Evolutionary conservation across 2,888 invertebrate genomes (phyloP).

Genomic region (Notocelia uddmanniana): DNA sequence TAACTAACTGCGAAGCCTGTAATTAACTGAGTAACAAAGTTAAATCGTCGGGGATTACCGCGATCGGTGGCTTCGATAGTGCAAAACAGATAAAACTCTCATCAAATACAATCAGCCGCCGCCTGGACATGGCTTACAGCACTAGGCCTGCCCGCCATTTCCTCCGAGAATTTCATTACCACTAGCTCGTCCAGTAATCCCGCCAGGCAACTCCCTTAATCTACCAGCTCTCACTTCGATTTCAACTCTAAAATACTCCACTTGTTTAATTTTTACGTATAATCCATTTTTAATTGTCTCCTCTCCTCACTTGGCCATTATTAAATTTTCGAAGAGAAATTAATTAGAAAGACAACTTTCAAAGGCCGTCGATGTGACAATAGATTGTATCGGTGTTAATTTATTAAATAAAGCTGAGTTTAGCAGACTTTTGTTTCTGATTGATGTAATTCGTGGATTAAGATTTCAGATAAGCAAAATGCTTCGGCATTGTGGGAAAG

Average conservation of each 20-base stretch:
- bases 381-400: slow-evolving; percentile 80
- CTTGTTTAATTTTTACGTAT: slow-evolving; percentile 81
- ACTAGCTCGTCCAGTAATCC: slow-evolving; percentile 81
- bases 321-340: slow-evolving; percentile 78
- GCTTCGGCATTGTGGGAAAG: slow-evolving; percentile 35
- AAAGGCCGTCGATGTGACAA: slow-evolving; percentile 75
- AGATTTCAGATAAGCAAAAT: slow-evolving; percentile 52
- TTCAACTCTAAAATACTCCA: slow-evolving; percentile 77
- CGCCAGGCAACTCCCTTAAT: slow-evolving; percentile 79
- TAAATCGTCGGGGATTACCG: slow-evolving; percentile 68
- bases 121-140: slow-evolving; percentile 80
- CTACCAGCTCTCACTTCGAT: slow-evolving; percentile 78
- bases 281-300: slow-evolving; percentile 83
- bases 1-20: slow-evolving; percentile 58
- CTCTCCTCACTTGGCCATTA: slow-evolving; percentile 66
- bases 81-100: slow-evolving; percentile 82
- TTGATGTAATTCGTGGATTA: slow-evolving; percentile 65
- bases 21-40: slow-evolving; percentile 71
- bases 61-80: slow-evolving; percentile 67
- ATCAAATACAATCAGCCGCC: slow-evolving; percentile 82
- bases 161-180: slow-evolving; percentile 84
- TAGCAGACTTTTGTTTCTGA: slow-evolving; percentile 66
- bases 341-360: slow-evolving; percentile 76
- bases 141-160: slow-evolving; percentile 79
- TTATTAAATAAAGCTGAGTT: slow-evolving; percentile 72